phyloP scores from a whole-genome alignment of 2,113 vertebrate species.

The Circaetus cinerascens region DNA sequence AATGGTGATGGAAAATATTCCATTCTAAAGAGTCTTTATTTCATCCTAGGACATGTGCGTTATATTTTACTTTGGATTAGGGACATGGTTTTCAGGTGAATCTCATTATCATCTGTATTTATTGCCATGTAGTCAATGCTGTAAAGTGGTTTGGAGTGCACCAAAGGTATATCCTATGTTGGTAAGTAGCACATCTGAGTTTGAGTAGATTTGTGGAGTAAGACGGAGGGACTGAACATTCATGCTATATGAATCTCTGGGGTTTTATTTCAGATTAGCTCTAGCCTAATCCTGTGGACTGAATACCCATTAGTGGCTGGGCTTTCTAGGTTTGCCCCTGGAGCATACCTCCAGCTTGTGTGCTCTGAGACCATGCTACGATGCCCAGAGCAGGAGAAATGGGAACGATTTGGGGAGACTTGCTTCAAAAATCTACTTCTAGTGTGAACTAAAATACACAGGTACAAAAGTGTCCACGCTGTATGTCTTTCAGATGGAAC shows the following conservation, averaged over 20 bases:
- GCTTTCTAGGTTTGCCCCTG: not conserved
- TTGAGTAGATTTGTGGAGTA: not conserved
- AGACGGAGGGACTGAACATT: not conserved
- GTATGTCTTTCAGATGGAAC: not conserved
- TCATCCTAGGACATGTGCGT: not conserved
- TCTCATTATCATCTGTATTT: not conserved
- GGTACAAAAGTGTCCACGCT: not conserved
- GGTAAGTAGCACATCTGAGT: not conserved
- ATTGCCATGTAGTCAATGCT: not conserved
- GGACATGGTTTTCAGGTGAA: not conserved
- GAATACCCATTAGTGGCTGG: not conserved
- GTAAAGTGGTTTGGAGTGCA: not conserved
- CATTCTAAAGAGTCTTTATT: not conserved
- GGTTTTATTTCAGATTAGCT: not conserved
- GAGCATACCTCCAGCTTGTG: not conserved
- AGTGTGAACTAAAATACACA: not conserved
- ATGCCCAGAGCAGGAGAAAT: not conserved
- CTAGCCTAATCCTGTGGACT: not conserved
- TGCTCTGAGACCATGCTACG: not conserved
- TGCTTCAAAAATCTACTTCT: not conserved
- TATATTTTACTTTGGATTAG: not conserved
- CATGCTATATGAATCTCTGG: not conserved
- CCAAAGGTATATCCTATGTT: not conserved
- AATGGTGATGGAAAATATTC: not conserved
- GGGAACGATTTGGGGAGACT: not conserved